Evolutionary conservation across 2,113 vertebrate genomes (phyloP), one percentile per base, ranked within the genome.

Genomic region (Antigone vipio): DNA sequence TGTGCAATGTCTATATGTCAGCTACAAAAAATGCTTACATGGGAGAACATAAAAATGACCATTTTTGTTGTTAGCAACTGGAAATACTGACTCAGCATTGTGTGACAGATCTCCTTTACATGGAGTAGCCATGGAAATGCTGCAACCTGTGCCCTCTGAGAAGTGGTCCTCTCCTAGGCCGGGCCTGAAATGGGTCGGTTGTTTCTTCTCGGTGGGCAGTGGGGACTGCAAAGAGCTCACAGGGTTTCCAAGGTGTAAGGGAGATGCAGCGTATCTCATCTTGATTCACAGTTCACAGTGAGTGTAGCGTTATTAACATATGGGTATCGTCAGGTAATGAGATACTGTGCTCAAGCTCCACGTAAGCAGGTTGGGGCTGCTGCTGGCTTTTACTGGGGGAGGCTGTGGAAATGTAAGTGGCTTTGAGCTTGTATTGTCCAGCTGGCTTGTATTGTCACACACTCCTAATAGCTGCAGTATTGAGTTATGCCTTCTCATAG

Each of bases 11-110:
- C 62, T 40, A 0, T 26, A 52, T 85, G 88, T 95, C 89, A 97
- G 91, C 91, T 88, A 29, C 81, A 83, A 85, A 96, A 88, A 19
- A 19, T 79, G 89, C 91, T 95, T 91, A 69, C 12, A 0, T 8
- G 55, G 67, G 55, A 53, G 34, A 91, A 79, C 50, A 12, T 47
- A 55, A 89, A 79, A 92, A 79, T 76, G 50, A 29, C 32, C 12
- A 5, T 24, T 93, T 95, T 72, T 85, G 81, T 96, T 91, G 69
- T 85, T 96, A 88, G 91, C 80, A 96, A 97, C 76, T 82, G 58
- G 62, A 91, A 93, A 34, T 32, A 20, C 77, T n/a, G 49, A 35
- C 30, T 97, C 91, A 91, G 92, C 86, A 4, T 8, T 34, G 32
- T 20, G 66, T 55, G 75, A 47, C n/a, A 0, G 0, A 8, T 45